Base-by-base conservation (phyloP, 2,888 invertebrate species). In the Carterocephalus palaemon region DNA sequence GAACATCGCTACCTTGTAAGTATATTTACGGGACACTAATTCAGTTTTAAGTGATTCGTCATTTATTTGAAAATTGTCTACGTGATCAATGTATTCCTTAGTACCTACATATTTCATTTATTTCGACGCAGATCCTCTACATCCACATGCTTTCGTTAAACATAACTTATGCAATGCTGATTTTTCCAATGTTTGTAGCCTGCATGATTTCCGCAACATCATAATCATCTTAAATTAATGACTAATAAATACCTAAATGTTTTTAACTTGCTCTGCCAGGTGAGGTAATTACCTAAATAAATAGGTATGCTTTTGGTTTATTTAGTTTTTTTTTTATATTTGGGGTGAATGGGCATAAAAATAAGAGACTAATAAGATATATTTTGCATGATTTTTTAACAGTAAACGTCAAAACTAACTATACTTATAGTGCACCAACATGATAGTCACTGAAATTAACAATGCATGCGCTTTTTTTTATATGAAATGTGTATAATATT, bases 91-190 rank as follows among this genome's bases (percentile, higher is more conserved):
- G 7, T 41, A 10, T 13, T 13, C 52, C 40, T 53, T 56, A 47
- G 52, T 50, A 36, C 31, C 52, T 51, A 37, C 49, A 47, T 53
- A 55, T 57, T 57, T 56, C 62, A 57, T 64, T 66, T 59, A 57
- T 58, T 58, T 67, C 62, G 70, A 74, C 81, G 82, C 83, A 83
- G 80, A 83, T 82, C 80, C 75, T 73, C 74, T 72, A 67, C 70
- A 70, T 74, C 78, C 78, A 76, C 73, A 70, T 73, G 57, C 70
- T 63, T 63, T 16, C 6, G 46, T 26, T 24, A 49, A 39, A 37
- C 40, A 22, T 40, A 23, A 15, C 32, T 59, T 36, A 24, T 61
- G 60, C 59, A 62, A 38, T 6, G 31, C 37, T 37, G 33, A 57
- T 64, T 56, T 61, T 59, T 53, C 59, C 64, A 59, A 56, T 45